Evolutionary conservation across 2,888 invertebrate species (phyloP).

Genomic region (Hydraecia micacea): DNA sequence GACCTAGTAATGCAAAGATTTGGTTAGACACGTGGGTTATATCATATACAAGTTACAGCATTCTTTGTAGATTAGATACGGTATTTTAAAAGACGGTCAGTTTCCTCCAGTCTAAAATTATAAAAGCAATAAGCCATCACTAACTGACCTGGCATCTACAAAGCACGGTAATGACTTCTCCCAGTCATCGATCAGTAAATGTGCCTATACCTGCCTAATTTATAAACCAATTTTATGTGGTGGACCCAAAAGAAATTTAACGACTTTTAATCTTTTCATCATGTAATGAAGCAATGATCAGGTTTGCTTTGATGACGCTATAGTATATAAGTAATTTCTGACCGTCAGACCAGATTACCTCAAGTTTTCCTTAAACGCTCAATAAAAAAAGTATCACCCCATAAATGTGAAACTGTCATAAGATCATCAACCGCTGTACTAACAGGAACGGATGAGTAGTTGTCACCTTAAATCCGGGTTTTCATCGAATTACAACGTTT

Average conservation of each 20-base stretch:
- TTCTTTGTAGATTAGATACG: background rate
- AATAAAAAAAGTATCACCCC: slow-evolving; percentile 8
- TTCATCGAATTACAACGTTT: slow-evolving; percentile 33
- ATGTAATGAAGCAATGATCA: background rate
- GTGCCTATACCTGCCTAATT: background rate
- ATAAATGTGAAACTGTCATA: slow-evolving; percentile 30
- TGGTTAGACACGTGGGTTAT: background rate
- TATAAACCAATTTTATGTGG: no score
- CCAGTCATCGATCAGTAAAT: background rate
- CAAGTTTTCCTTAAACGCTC: background rate
- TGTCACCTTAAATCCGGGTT: slow-evolving; percentile 45
- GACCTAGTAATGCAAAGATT: background rate
- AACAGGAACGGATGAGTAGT: slow-evolving; percentile 42
- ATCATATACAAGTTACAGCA: background rate
- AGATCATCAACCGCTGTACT: slow-evolving; percentile 13
- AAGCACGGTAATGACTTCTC: background rate
- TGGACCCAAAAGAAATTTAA: background rate
- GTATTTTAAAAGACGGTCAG: no score
- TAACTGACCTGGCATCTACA: background rate
- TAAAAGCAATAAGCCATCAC: background rate
- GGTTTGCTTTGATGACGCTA: background rate
- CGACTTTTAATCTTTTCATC: background rate
- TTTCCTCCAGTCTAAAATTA: background rate
- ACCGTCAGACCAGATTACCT: background rate
- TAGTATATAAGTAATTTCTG: background rate